Evolutionary conservation across 2,797 vertebrate species (phyloP).

Genomic region (Lagodon rhomboides): DNA sequence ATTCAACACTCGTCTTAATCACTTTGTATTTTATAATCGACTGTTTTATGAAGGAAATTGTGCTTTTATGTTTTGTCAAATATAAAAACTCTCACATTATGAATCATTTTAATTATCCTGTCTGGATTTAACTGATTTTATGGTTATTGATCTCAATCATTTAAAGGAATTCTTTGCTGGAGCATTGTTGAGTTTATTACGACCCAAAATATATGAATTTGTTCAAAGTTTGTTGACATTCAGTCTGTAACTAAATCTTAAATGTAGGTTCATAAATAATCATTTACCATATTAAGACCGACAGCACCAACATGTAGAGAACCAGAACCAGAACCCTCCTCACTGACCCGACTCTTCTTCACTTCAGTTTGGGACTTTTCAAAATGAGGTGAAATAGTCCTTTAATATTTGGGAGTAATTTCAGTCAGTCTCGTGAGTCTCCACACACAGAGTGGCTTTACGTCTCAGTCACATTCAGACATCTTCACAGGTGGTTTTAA

Average conservation of each 20-base stretch:
- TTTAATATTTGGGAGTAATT: background rate
- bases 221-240: background rate
- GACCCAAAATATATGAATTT: background rate
- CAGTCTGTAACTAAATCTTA: no score
- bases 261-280: background rate
- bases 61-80: background rate
- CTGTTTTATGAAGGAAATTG: slow-evolving; percentile 14
- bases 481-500: background rate
- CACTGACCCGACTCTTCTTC: background rate
- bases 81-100: background rate
- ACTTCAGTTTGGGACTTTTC: background rate
- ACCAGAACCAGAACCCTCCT: background rate
- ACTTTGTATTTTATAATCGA: background rate
- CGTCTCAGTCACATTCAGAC: background rate
- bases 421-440: no score
- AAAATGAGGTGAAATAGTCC: background rate
- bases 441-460: no score
- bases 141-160: no score
- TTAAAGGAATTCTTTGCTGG: background rate
- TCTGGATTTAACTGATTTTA: background rate
- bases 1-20: background rate
- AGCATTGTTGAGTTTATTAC: background rate
- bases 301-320: no score
- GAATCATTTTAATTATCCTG: background rate
- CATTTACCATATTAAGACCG: background rate